Evolutionary conservation across 2,888 invertebrate genomes (phyloP).

Genomic region (Melanostoma mellinum): DNA sequence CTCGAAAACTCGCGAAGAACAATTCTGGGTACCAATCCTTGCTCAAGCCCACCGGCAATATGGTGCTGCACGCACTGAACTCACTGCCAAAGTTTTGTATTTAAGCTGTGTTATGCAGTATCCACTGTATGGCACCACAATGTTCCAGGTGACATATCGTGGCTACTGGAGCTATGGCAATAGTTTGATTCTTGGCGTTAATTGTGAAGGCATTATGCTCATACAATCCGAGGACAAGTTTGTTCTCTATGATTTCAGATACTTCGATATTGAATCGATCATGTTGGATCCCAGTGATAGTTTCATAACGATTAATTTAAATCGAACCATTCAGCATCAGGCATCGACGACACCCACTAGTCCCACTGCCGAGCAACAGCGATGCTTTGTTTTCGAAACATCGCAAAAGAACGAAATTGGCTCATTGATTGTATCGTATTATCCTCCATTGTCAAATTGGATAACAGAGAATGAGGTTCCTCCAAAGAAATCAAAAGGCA

Average conservation of each 20-base stretch:
- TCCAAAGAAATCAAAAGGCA: conserved; percentile 85
- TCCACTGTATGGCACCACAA: conserved; percentile 93
- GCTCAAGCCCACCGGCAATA: conserved; percentile 95
- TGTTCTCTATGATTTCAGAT: conserved; percentile 94
- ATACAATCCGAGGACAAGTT: conserved; percentile 96
- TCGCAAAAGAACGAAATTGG: conserved; percentile 95
- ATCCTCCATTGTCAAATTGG: conserved; percentile 91
- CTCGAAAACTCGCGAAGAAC: conserved; percentile 89
- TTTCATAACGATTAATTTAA: conserved; percentile 94
- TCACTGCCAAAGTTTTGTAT: conserved; percentile 96
- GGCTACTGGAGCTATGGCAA: conserved; percentile 95
- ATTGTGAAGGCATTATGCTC: conserved; percentile 94
- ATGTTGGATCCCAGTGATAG: conserved; percentile 95
- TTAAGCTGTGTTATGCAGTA: conserved; percentile 98
- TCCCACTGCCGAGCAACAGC: conserved; percentile 83
- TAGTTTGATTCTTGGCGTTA: conserved; percentile 90
- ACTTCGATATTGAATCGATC: conserved; percentile 94
- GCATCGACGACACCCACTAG: conserved; percentile 73
- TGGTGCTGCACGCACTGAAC: conserved; percentile 94
- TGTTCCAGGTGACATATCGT: conserved; percentile 94
- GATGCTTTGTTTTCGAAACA: conserved; percentile 97
- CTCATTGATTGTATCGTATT: conserved; percentile 95
- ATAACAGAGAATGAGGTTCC: conserved; percentile 89
- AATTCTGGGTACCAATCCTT: conserved; percentile 93
- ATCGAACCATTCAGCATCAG: conserved; percentile 83